Conservation (phyloP, 2,888 invertebrate genomes). For the Mayetiola destructor region DNA sequence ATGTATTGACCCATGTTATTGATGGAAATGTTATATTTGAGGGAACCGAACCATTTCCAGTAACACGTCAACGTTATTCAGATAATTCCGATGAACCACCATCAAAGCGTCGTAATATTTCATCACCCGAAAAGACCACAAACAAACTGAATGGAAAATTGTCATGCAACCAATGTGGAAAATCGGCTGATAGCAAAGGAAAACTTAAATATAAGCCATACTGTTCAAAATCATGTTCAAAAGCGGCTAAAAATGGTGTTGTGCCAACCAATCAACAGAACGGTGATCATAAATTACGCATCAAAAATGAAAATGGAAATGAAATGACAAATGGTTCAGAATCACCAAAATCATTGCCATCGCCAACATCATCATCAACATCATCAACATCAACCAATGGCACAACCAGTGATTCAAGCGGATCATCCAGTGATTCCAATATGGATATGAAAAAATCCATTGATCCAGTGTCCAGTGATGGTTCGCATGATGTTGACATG, state of each 20-base stretch:
- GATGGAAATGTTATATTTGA: conserved; percentile 96
- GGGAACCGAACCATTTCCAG: conserved; percentile 79
- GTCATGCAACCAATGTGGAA: conserved; percentile 42
- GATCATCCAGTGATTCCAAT: neutral
- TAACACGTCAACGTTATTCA: conserved; percentile 45
- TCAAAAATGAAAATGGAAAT: neutral
- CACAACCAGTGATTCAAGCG: neutral
- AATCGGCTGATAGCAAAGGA: conserved; percentile 41
- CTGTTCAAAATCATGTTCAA: conserved; percentile 57
- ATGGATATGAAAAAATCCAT: neutral
- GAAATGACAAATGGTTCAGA: neutral
- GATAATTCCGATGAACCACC: conserved; percentile 61
- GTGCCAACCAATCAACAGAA: conserved; percentile 20
- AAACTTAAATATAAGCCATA: conserved; percentile 64
- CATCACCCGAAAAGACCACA: conserved; percentile 4
- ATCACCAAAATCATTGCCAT: conserved; percentile 2
- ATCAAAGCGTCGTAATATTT: conserved; percentile 27
- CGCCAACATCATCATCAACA: conserved; percentile 11
- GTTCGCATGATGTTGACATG: neutral
- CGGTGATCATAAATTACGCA: conserved; percentile 15
- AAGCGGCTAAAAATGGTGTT: conserved; percentile 32
- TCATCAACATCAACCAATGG: neutral
- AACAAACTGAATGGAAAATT: conserved; percentile 22
- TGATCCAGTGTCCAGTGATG: neutral
- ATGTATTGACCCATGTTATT: conserved; percentile 89